Conservation (phyloP, 2,888 invertebrate species). For the Slavum lentiscoides region DNA sequence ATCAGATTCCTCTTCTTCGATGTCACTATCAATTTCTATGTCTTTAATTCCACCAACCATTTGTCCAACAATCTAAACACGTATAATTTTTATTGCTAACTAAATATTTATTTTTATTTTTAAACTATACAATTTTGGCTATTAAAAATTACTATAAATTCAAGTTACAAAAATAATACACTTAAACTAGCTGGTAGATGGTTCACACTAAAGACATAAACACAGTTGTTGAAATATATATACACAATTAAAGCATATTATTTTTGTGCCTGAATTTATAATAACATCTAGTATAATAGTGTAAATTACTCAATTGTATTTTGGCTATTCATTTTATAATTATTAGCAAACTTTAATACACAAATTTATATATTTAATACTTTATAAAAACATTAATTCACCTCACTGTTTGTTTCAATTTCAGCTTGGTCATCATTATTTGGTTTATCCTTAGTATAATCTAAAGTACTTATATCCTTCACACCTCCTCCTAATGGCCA, state of each 20-base stretch:
- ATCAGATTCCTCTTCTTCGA: conserved; percentile 65
- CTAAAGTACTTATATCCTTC: conserved; percentile 77
- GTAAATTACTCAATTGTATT: no score
- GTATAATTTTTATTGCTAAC: background rate
- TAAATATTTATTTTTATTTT: conserved; percentile 10
- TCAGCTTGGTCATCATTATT: conserved; percentile 45
- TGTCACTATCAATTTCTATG: conserved; percentile 77
- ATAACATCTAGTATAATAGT: no score
- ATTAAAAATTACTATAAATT: no score
- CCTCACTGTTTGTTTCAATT: conserved; percentile 44
- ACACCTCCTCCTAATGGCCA: conserved; percentile 85
- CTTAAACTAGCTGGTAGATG: no score
- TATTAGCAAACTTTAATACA: no score
- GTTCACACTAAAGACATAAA: no score
- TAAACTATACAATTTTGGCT: background rate
- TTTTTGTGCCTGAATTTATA: no score
- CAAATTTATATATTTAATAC: no score
- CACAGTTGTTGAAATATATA: no score
- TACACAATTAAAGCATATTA: no score
- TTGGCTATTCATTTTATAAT: background rate
- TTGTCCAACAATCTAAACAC: conserved; percentile 73
- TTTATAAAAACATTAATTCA: conserved; percentile 17
- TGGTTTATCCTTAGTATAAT: conserved; percentile 74
- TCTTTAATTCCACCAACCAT: conserved; percentile 84
- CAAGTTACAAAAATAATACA: no score